phyloP scores from a whole-genome alignment of 2,113 vertebrate species.

The Misgurnus mizolepis region DNA sequence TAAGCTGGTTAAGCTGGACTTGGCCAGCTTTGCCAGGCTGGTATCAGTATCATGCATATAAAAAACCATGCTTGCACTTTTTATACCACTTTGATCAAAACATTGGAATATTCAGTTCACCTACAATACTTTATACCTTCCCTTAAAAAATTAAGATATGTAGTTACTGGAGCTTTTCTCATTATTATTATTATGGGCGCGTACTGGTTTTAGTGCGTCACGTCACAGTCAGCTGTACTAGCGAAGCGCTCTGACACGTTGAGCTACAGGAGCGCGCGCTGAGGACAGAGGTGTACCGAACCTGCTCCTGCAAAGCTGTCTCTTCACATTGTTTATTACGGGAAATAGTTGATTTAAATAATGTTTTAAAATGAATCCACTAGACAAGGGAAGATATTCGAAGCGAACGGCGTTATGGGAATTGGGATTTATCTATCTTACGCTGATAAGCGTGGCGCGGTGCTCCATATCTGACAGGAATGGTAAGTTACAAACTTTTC shows the following conservation, averaged over 20 bases:
- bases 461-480: constrained; percentile 19
- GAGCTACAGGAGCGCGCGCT: not conserved
- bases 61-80: no score
- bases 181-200: no score
- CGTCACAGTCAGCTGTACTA: not conserved
- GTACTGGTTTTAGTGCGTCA: not conserved
- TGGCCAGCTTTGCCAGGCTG: no score
- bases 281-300: not conserved
- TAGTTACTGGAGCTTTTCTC: no score
- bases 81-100: no score
- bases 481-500: constrained; percentile 2
- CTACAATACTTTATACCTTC: no score
- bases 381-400: not conserved
- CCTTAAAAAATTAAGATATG: no score
- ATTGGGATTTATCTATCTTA: constrained; percentile 8
- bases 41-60: no score
- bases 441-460: not conserved
- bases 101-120: not conserved
- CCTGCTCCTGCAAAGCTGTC: not conserved
- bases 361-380: constrained; percentile 18
- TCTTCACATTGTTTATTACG: not conserved
- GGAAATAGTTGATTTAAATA: not conserved
- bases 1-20: no score
- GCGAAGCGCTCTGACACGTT: constrained; percentile 7
- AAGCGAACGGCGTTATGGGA: not conserved